These are phyloP conservation scores for Cataglyphis cursor DNA, from an alignment of 2,888 invertebrate species.

Conservation along the genomic window DNA sequence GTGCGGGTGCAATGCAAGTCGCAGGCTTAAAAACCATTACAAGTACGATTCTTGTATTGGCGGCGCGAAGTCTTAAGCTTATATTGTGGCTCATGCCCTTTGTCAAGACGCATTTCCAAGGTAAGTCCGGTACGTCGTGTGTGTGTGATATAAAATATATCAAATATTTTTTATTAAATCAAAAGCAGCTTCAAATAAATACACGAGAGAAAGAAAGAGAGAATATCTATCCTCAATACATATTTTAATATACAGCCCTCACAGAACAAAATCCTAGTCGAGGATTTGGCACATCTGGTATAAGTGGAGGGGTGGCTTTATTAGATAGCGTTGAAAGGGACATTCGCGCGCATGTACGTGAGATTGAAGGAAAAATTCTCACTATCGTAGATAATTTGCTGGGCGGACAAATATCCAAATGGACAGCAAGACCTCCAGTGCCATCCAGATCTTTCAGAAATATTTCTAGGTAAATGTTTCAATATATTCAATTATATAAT, in stretches of 20 bases:
- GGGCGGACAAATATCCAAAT: conserved; percentile 92
- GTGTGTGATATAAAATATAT: background rate
- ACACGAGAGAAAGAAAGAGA: background rate
- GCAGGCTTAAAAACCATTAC: conserved; percentile 98
- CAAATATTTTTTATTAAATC: background rate
- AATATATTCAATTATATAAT: background rate
- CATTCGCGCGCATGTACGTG: conserved; percentile 95
- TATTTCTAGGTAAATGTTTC: conserved; percentile 89
- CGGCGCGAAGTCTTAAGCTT: conserved; percentile 94
- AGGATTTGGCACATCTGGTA: conserved; percentile 77
- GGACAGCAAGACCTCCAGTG: conserved; percentile 98
- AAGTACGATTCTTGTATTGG: conserved; percentile 96
- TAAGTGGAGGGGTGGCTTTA: conserved; percentile 83
- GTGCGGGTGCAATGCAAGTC: conserved; percentile 98
- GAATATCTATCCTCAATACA: background rate
- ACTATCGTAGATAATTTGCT: conserved; percentile 95
- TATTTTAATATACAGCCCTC: conserved; percentile 74
- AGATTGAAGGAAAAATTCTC: conserved; percentile 96
- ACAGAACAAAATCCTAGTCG: conserved; percentile 82
- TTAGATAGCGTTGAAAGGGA: conserved; percentile 92
- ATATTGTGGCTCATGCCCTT: conserved; percentile 93
- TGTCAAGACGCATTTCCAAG: conserved; percentile 91
- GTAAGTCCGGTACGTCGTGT: conserved; percentile 76
- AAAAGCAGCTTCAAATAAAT: background rate
- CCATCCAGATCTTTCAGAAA: conserved; percentile 96